Percentiles rank a stretch among this genome's conserved stretches.
Conservation (phyloP, 1,140 invertebrate genomes). For the Aradophagus sp. region DNA sequence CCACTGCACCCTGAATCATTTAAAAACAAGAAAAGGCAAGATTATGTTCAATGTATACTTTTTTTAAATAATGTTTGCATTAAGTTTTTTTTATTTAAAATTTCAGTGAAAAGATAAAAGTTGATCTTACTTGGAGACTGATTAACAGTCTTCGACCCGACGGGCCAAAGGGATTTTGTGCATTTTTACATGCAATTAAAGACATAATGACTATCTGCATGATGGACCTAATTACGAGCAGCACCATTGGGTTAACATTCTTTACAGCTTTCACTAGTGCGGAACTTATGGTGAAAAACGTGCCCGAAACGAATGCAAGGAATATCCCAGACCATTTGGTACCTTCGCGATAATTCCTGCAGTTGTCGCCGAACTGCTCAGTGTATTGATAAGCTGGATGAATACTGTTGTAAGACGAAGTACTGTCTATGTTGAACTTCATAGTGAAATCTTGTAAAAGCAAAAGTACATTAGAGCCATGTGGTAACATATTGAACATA, state of each 20-base stretch:
- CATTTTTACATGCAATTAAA: conserved; percentile 61
- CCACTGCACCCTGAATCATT: conserved; percentile 72
- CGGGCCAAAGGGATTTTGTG: conserved; percentile 70
- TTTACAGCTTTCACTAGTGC: conserved; percentile 73
- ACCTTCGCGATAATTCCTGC: conserved; percentile 65
- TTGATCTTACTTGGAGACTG: conserved; percentile 72
- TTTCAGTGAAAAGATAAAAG: too few species aligned
- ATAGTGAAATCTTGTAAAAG: conserved; percentile 59
- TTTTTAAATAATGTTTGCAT: too few species aligned
- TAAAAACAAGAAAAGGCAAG: background rate
- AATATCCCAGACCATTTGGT: conserved; percentile 74
- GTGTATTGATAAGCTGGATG: conserved; percentile 67
- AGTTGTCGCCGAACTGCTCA: conserved; percentile 69
- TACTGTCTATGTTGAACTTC: conserved; percentile 68
- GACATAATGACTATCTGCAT: conserved; percentile 72
- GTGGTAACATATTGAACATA: too few species aligned
- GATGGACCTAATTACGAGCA: conserved; percentile 70
- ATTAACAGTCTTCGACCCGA: conserved; percentile 70
- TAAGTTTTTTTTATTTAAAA: too few species aligned
- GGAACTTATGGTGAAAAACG: conserved; percentile 75
- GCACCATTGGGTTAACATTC: conserved; percentile 74
- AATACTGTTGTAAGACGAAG: conserved; percentile 69
- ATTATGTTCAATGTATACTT: background rate
- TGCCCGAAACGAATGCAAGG: conserved; percentile 74
- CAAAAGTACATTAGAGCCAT: too few species aligned